These are phyloP conservation scores for Aproaerema taeniolella DNA, from an alignment of 2,888 invertebrate genomes.

Conservation along the genomic window DNA sequence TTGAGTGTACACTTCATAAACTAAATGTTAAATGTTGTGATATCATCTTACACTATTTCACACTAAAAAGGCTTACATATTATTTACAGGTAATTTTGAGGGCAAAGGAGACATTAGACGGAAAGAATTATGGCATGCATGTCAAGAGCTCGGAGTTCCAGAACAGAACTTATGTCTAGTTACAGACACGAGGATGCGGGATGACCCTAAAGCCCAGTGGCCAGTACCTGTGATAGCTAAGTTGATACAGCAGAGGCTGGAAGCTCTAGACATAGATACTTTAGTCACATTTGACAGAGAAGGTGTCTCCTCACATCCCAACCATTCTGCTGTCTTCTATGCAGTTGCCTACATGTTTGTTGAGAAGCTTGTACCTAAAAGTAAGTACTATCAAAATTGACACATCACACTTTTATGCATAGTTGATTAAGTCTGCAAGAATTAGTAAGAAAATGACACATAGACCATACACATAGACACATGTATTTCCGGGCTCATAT, in stretches of 20 bases:
- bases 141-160: conserved; percentile 86
- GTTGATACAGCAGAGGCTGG: conserved; percentile 76
- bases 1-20: no score
- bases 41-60: no score
- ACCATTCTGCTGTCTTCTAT: conserved; percentile 92
- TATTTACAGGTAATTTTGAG: conserved; percentile 80
- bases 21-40: no score
- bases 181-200: conserved; percentile 85
- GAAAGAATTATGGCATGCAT: conserved; percentile 89
- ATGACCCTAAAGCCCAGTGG: conserved; percentile 88
- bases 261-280: conserved; percentile 86
- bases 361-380: conserved; percentile 83
- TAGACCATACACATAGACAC: no score
- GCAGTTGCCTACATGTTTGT: conserved; percentile 88
- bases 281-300: conserved; percentile 95
- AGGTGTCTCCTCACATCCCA: conserved; percentile 95
- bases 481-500: no score
- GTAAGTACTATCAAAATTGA: conserved; percentile 79
- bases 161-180: conserved; percentile 84
- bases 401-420: no score
- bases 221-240: conserved; percentile 69
- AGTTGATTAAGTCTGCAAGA: no score
- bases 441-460: no score
- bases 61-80: conserved; percentile 1
- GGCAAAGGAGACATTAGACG: conserved; percentile 80